Evolutionary conservation across 2,888 invertebrate species (phyloP).

Genomic region (Coelopa pilipes): DNA sequence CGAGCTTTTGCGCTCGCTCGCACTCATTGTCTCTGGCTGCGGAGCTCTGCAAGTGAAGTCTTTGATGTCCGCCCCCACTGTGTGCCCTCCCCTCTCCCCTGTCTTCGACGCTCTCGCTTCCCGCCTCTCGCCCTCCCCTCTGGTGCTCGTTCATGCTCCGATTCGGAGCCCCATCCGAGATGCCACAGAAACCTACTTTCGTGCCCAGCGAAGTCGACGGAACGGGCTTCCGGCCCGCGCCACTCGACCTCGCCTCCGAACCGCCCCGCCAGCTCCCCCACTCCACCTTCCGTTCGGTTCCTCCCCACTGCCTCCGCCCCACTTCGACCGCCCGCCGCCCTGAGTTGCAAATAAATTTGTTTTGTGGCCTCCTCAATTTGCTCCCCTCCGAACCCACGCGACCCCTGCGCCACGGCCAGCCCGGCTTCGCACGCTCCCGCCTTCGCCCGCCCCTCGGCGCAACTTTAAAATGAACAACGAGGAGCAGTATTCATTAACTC

Average conservation of each 20-base stretch:
- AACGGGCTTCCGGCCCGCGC: not conserved
- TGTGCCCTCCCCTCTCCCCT: too few relatives aligned
- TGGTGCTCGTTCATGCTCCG: too few relatives aligned
- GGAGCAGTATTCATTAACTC: not conserved
- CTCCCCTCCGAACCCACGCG: not conserved
- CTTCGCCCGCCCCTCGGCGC: not conserved
- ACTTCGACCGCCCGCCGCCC: too few relatives aligned
- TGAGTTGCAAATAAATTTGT: constrained; percentile 8
- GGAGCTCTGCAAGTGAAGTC: too few relatives aligned
- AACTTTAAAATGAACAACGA: constrained; percentile 4
- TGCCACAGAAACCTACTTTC: constrained; percentile 5
- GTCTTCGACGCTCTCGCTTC: too few relatives aligned
- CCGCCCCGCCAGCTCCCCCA: too few relatives aligned
- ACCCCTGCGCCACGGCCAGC: not conserved
- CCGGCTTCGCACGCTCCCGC: not conserved
- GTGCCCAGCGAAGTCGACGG: not conserved
- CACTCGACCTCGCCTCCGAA: not conserved
- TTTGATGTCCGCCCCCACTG: too few relatives aligned
- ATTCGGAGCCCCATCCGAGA: not conserved
- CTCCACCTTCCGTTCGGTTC: too few relatives aligned
- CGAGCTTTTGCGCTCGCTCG: too few relatives aligned
- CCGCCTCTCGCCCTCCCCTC: too few relatives aligned
- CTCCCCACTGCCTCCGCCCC: too few relatives aligned
- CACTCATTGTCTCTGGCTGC: too few relatives aligned
- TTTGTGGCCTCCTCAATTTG: constrained; percentile 10